These are phyloP conservation scores for Menidia beryllina DNA, from an alignment of 2,113 vertebrate species.

Conservation along the genomic window DNA sequence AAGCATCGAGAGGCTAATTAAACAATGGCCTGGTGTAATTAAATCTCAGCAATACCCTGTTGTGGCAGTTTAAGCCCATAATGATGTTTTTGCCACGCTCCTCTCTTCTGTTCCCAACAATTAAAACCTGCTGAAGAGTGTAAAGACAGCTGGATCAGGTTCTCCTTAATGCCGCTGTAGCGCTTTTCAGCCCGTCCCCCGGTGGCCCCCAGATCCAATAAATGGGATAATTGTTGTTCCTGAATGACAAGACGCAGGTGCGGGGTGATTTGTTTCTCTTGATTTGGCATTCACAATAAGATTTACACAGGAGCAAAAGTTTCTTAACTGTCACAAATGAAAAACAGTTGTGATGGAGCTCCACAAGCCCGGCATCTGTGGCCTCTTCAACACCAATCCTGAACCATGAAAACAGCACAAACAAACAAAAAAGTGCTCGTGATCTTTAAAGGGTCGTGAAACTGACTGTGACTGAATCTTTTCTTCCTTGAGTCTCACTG, in stretches of 20 bases:
- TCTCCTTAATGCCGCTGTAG: slow-evolving; percentile 73
- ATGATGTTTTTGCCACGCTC: slow-evolving; percentile 78
- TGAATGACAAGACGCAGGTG: slow-evolving; percentile 81
- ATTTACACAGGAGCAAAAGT: slow-evolving; percentile 62
- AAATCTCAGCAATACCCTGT: slow-evolving; percentile 81
- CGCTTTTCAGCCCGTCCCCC: slow-evolving; percentile 70
- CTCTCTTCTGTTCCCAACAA: slow-evolving; percentile 79
- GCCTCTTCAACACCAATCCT: too few species aligned
- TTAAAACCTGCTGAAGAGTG: slow-evolving; percentile 82
- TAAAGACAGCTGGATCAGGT: slow-evolving; percentile 77
- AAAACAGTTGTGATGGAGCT: background rate
- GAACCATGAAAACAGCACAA: too few species aligned
- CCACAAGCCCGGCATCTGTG: background rate
- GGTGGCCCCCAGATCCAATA: slow-evolving; percentile 79
- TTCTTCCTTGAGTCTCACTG: too few species aligned
- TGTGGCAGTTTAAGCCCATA: slow-evolving; percentile 79
- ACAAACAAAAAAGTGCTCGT: too few species aligned
- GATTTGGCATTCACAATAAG: slow-evolving; percentile 58
- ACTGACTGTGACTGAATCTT: too few species aligned
- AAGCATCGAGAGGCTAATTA: slow-evolving; percentile 79
- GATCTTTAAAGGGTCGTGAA: too few species aligned
- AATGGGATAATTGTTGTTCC: slow-evolving; percentile 73
- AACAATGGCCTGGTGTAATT: slow-evolving; percentile 83
- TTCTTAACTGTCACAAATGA: slow-evolving; percentile 33
- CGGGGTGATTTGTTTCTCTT: slow-evolving; percentile 71